phyloP scores from a whole-genome alignment of 2,113 vertebrate genomes.

The Siniperca knerii region DNA sequence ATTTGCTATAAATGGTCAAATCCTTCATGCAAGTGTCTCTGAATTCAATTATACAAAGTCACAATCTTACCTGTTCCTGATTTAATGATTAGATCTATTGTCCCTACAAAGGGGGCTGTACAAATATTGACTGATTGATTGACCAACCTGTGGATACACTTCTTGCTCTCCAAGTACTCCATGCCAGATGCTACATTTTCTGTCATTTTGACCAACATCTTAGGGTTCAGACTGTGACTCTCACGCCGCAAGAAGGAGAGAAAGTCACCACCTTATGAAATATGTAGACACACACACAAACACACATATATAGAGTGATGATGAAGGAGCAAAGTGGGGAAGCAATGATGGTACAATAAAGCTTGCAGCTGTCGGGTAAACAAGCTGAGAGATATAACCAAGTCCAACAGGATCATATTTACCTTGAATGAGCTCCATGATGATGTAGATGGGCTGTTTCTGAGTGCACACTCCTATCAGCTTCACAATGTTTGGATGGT shows the following conservation, averaged over 20 bases:
- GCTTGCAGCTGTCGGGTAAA: background rate
- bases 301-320: slow-evolving; percentile 15
- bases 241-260: slow-evolving; percentile 91
- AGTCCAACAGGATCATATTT: slow-evolving; percentile 23
- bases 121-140: background rate
- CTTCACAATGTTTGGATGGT: slow-evolving; percentile 95
- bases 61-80: background rate
- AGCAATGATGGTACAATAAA: slow-evolving; percentile 3
- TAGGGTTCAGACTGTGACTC: slow-evolving; percentile 83
- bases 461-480: slow-evolving; percentile 97
- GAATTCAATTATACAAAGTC: background rate
- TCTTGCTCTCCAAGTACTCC: slow-evolving; percentile 96
- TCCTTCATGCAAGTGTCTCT: background rate
- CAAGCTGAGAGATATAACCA: background rate
- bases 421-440: slow-evolving; percentile 98
- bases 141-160: slow-evolving; percentile 95
- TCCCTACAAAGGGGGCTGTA: no score
- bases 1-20: background rate
- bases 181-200: slow-evolving; percentile 92
- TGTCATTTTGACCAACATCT: slow-evolving; percentile 90
- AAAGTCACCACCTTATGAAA: slow-evolving; percentile 92
- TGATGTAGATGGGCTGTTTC: slow-evolving; percentile 96
- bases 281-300: slow-evolving; percentile 35
- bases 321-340: background rate
- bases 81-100: background rate